Evolutionary conservation across 2,797 vertebrate species (phyloP), one percentile per base, ranked within the genome.

Genomic region (Harpagifer antarcticus): DNA sequence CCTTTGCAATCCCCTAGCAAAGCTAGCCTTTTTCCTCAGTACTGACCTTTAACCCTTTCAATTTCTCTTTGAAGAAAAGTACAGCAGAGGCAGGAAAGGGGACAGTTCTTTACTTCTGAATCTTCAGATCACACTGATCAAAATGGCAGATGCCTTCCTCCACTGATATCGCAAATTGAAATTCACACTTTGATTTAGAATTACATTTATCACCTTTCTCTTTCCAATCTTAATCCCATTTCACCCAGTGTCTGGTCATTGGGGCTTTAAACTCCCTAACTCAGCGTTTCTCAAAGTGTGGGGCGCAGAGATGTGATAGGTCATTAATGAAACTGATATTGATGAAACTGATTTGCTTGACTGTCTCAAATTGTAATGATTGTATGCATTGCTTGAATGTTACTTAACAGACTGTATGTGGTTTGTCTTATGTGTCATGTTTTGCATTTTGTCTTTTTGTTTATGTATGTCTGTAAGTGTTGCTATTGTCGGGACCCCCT

Each of bases 101-200:
- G 59, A 55, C 27, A 44, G 20, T 4, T 48, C 33, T 37, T 37
- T 37, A 37, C 33, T 37, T 90, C 74, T 79, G 73, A 62, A 68
- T 68, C 72, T 79, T 71, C 45, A 59, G 82, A 88, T 85, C 64
- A 43, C 47, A 68, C 81, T 80, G 85, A 91, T 90, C 68, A 72
- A 62, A 47, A n/a, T 5, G 14, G 58, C 16, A 49, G 47, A 64
- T 27, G 47, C 48, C 20, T 20, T 62, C 61, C 19, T 20, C 37
- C 57, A 48, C 44, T 75, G 76, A 77, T 87, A 86, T 74, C 49
- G 3, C 45, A 12, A 44, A 81, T 72, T 64, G 16, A 68, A 79
- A 82, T 76, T 78, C 27, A 37, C 68, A 73, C 61, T 84, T 84
- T 68, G 75, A 88, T 83, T 88, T 69, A 66, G 40, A 87, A 89